phyloP scores from a whole-genome alignment of 2,888 invertebrate genomes.

The Ichneumoninae sp. region DNA sequence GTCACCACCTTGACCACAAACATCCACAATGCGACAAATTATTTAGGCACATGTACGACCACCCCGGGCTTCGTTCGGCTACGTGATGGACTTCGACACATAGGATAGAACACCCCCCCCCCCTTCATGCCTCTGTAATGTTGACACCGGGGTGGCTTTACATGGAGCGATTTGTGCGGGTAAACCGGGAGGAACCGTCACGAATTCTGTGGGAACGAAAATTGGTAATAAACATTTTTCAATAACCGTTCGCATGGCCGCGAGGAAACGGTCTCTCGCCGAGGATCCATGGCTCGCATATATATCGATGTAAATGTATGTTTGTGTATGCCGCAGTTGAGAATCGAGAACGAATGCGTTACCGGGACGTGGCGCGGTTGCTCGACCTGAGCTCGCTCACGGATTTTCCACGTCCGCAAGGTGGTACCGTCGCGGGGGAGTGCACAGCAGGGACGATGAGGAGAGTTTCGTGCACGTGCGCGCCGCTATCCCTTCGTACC shows the following conservation, averaged over 20 bases:
- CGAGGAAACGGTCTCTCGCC: too few species aligned
- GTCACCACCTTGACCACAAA: conserved; percentile 45
- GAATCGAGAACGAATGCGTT: conserved; percentile 48
- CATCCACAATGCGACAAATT: conserved; percentile 46
- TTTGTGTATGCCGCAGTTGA: conserved; percentile 2
- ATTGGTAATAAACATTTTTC: too few species aligned
- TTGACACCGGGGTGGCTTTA: background rate
- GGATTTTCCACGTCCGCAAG: conserved; percentile 52
- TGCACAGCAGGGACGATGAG: conserved; percentile 23
- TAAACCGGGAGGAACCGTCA: background rate
- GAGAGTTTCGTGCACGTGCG: conserved; percentile 52
- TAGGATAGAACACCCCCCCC: background rate
- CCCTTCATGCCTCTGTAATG: background rate
- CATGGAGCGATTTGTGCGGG: background rate
- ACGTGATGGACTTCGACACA: conserved; percentile 36
- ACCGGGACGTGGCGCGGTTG: conserved; percentile 21
- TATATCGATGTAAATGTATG: background rate
- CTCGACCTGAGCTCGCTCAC: conserved; percentile 38
- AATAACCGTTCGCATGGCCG: too few species aligned
- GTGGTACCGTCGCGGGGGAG: conserved; percentile 37
- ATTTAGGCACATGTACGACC: background rate
- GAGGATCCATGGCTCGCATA: background rate
- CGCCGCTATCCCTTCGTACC: conserved; percentile 24
- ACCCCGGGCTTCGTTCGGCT: background rate
- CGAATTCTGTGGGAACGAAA: background rate